Base-by-base conservation (phyloP, 2,113 vertebrate species). In the Oophaga pumilio region DNA sequence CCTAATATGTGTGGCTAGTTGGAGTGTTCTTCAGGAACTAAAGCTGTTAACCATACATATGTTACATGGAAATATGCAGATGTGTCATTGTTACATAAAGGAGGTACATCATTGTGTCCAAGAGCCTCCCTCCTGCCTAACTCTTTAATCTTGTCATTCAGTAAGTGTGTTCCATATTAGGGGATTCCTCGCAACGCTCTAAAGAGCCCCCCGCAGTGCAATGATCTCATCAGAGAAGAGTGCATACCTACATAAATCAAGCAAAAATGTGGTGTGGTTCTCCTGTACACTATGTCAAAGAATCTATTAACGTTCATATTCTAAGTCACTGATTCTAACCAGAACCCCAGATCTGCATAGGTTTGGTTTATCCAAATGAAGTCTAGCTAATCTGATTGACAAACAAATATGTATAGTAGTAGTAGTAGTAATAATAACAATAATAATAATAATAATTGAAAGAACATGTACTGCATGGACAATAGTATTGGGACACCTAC, bases 111-210 rank as follows among this genome's bases (percentile, higher is more conserved):
- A 14, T 11, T 24, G 18, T 9, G 15, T 33, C 18, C 60, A 57
- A 10, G 59, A 14, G 56, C 59, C 28, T 64, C 79, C 59, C 59
- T 49, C 9, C 1, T 52, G 60, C 80, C 60, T 68, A 13, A 10
- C 43, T 24, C 33, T 49, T 62, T 66, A 6, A 64, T 50, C 28
- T 6, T 82, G 60, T 52, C 80, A 82, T 24, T 62, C 33, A 26
- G 80, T 22, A 68, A 68, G 60, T 66, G 52, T 24, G 62, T 43
- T 66, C 80, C 80, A 64, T 82, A 82, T 82, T 68, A 68, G 80
- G 60, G 80, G 60, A 82, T 82, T 64, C 28, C 28, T 10, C 50
- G 79, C 18, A 57, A 28, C 12, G n/a, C 60, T 82, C 43, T 68
- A 43, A 68, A 11, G 20, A 68, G 10, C 43, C 18, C 33, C 43